Conservation (phyloP, 2,888 invertebrate species). For the Coelinius sp. region DNA sequence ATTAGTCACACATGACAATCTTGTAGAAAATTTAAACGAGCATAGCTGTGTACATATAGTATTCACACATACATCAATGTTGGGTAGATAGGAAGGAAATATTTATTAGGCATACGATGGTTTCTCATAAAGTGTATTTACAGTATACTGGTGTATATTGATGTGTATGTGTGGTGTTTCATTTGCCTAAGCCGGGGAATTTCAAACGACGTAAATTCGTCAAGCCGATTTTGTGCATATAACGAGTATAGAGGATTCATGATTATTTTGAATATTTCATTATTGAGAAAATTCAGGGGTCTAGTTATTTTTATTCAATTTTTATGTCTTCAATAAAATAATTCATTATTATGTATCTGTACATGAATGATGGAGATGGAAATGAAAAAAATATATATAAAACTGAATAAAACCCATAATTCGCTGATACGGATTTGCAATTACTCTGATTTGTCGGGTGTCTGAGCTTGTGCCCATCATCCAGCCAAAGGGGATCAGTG, state of each 20-base stretch:
- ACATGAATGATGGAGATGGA: neutral
- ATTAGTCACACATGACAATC: slow-evolving; percentile 53
- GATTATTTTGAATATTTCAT: slow-evolving; percentile 62
- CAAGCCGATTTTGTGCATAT: slow-evolving; percentile 39
- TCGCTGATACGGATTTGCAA: slow-evolving; percentile 53
- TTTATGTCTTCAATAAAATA: no score
- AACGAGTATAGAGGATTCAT: slow-evolving; percentile 54
- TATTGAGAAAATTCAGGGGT: slow-evolving; percentile 49
- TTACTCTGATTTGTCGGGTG: slow-evolving; percentile 67
- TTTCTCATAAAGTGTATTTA: slow-evolving; percentile 56
- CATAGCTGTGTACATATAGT: neutral
- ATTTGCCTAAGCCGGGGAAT: slow-evolving; percentile 60
- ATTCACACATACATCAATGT: slow-evolving; percentile 3
- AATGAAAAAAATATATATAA: neutral
- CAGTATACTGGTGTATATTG: slow-evolving; percentile 30
- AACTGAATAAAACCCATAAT: neutral
- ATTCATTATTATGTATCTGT: no score
- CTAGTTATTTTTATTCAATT: no score
- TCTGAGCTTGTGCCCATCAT: slow-evolving; percentile 56
- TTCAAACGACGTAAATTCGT: slow-evolving; percentile 52
- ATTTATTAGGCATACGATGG: slow-evolving; percentile 52
- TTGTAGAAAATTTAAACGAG: slow-evolving; percentile 8
- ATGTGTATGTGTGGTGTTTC: slow-evolving; percentile 47
- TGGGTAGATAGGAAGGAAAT: slow-evolving; percentile 48
- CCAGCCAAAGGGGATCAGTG: slow-evolving; percentile 56